phyloP scores from a whole-genome alignment of 2,888 invertebrate genomes.

The Anaspis maculata region DNA sequence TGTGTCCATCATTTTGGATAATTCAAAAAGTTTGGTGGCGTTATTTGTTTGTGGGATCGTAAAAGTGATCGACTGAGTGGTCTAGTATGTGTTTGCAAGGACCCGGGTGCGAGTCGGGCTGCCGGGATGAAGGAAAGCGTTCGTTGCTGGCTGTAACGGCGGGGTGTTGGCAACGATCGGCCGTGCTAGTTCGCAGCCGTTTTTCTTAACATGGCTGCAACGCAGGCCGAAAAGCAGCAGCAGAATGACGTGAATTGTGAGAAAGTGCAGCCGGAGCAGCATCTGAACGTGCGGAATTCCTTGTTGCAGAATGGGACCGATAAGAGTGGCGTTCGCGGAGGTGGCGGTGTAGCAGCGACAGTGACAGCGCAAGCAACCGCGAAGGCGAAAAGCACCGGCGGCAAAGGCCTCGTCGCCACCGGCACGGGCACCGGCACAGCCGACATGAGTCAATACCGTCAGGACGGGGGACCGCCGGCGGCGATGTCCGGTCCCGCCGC shows the following conservation, averaged over 20 bases:
- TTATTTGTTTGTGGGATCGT: constrained; percentile 38
- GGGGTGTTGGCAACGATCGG: constrained; percentile 55
- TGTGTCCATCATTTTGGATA: constrained; percentile 49
- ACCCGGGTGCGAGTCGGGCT: constrained; percentile 37
- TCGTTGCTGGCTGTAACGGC: constrained; percentile 43
- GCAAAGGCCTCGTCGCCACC: constrained; percentile 45
- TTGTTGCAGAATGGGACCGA: constrained; percentile 71
- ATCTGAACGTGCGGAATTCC: constrained; percentile 60
- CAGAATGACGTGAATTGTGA: constrained; percentile 64
- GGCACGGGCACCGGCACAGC: constrained; percentile 45
- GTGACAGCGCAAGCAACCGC: no score
- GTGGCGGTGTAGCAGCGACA: constrained; percentile 51
- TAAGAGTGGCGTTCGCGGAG: constrained; percentile 59
- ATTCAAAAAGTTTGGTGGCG: constrained; percentile 41
- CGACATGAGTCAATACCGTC: constrained; percentile 66
- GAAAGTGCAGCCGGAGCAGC: constrained; percentile 58
- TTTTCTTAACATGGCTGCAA: constrained; percentile 70
- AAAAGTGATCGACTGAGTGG: constrained; percentile 36
- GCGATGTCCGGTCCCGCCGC: constrained; percentile 37
- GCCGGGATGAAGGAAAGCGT: constrained; percentile 41
- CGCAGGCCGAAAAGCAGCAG: constrained; percentile 76
- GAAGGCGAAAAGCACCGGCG: constrained; percentile 60
- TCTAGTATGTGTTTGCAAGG: constrained; percentile 45
- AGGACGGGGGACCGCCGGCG: no score
- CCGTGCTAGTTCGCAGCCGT: constrained; percentile 43